These are phyloP conservation scores for Drosophila sturtevanti DNA, from an alignment of 1,140 invertebrate genomes.

Conservation along the genomic window DNA sequence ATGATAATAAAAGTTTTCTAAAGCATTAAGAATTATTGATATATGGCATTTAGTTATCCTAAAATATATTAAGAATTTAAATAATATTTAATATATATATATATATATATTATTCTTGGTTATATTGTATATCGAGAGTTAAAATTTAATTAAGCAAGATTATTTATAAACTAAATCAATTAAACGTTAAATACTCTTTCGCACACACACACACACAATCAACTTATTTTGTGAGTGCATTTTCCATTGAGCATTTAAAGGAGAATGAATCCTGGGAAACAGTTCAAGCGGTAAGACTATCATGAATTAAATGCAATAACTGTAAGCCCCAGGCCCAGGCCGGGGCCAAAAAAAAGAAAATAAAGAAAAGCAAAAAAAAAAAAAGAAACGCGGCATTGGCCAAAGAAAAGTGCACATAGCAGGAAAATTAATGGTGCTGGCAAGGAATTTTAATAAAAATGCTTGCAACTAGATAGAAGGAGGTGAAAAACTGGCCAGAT, in stretches of 20 bases:
- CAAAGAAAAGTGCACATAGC: conserved; percentile 48
- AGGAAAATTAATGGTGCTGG: conserved; percentile 77
- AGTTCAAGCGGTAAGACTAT: conserved; percentile 25
- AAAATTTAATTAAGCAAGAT: too few species aligned
- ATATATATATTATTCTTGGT: too few species aligned
- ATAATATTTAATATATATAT: too few species aligned
- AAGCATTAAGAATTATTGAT: too few species aligned
- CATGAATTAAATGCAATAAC: conserved; percentile 56
- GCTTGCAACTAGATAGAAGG: conserved; percentile 69
- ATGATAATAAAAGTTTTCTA: too few species aligned
- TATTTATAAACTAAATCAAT: too few species aligned
- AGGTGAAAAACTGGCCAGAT: conserved; percentile 76
- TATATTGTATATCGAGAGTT: too few species aligned
- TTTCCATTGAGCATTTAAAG: conserved; percentile 4
- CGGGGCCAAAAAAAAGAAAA: conserved; percentile 9
- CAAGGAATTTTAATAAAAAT: conserved; percentile 81
- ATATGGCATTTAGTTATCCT: too few species aligned
- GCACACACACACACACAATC: too few species aligned
- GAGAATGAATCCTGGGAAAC: conserved; percentile 4
- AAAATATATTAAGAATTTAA: too few species aligned
- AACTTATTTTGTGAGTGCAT: neutral
- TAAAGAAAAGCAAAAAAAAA: conserved; percentile 6
- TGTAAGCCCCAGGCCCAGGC: conserved; percentile 15
- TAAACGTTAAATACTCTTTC: too few species aligned
- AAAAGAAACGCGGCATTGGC: conserved; percentile 23